Evolutionary conservation across 2,797 vertebrate genomes (phyloP), one percentile per base, ranked within the genome.

Genomic region (Myotis findleyi): DNA sequence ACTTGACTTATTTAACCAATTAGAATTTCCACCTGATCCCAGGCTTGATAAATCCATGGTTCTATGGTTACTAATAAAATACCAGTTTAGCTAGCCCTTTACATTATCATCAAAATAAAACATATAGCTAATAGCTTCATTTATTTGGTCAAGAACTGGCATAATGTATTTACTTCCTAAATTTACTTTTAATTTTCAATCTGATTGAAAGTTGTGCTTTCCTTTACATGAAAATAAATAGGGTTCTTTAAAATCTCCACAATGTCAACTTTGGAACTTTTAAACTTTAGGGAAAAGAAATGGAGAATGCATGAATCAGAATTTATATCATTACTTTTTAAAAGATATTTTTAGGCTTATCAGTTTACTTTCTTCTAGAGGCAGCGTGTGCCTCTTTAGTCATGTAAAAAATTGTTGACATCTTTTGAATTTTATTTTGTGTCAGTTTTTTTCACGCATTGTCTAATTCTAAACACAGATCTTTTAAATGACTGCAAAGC

Each of bases 381-480:
- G 33, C 59, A 97, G 16, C 18, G 1, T 69, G 71, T 85, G n/a
- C 44, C 64, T 81, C 30, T 47, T 83, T 4, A 83, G 38, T 79
- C 38, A 53, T 38, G 87, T 87, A 49, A 71, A 72, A 87, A 73
- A 75, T 25, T 36, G 62, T 5, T 75, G 89, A 36, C 77, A 92
- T 62, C 71, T 82, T 89, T 79, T 79, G n/a, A 93, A 82, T 86
- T 57, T n/a, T 57, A 81, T 84, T 72, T 77, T 55, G 13, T 49
- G 80, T 89, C 68, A 68, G n/a, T 41, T 93, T 83, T 93, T 83
- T 80, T 96, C 88, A 90, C 21, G 49, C 59, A 84, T 33, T 79
- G 59, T 82, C 66, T 73, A 66, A 20, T 90, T 93, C 69, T 57
- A 81, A 69, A 90, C 16, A 23, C 51, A 79, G 57, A 82, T 71